Evolutionary conservation across 2,113 vertebrate species (phyloP).

Genomic region (Larimichthys polyactis): DNA sequence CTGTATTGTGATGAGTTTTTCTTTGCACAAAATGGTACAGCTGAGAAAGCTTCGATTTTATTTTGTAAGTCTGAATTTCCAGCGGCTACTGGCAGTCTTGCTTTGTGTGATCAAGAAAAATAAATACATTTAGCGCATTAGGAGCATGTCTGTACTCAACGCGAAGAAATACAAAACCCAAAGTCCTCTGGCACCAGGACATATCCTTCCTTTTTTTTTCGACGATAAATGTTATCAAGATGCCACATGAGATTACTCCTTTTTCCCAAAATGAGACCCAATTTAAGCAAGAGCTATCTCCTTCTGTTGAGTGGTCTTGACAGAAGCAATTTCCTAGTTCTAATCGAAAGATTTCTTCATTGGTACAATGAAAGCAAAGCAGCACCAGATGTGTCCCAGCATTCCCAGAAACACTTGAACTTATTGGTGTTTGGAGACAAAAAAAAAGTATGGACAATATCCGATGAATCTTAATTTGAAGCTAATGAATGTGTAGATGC

Average conservation of each 20-base stretch:
- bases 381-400: constrained; percentile 71
- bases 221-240: constrained; percentile 72
- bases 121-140: constrained; percentile 29
- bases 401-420: constrained; percentile 30
- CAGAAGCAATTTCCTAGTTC: constrained; percentile 82
- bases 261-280: constrained; percentile 72
- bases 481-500: constrained; percentile 2
- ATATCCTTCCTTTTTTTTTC: constrained; percentile 45
- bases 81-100: not conserved
- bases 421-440: constrained; percentile 32
- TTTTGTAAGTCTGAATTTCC: constrained; percentile 31
- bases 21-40: constrained; percentile 19
- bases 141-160: constrained; percentile 3
- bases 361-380: constrained; percentile 52
- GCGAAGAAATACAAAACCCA: constrained; percentile 35
- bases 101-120: constrained; percentile 22
- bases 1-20: constrained; percentile 22
- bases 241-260: constrained; percentile 77
- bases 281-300: constrained; percentile 68
- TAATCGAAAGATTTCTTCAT: constrained; percentile 79
- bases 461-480: constrained; percentile 18
- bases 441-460: not conserved
- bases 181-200: constrained; percentile 22
- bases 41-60: constrained; percentile 44
- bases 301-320: constrained; percentile 73